Percentiles rank a stretch among this genome's conserved stretches.
These are phyloP conservation scores for Calameuta pallipes DNA, from an alignment of 2,888 invertebrate genomes.

Conservation along the genomic window DNA sequence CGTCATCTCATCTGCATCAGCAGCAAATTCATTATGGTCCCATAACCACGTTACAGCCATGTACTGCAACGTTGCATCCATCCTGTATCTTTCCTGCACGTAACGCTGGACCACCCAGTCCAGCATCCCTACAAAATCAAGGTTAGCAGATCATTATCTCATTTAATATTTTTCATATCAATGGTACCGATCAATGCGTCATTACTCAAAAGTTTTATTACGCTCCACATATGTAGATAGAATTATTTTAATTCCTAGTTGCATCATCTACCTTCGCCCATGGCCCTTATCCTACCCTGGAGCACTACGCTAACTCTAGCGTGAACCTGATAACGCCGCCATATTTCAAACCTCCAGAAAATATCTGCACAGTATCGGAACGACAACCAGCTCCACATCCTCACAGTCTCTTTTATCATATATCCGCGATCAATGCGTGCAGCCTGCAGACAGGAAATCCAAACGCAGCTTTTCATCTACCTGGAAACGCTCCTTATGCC, in stretches of 20 bases:
- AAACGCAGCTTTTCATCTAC: constrained; percentile 41
- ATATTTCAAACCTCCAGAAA: constrained; percentile 52
- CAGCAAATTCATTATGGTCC: constrained; percentile 54
- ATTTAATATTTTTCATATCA: neutral
- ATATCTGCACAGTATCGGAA: constrained; percentile 50
- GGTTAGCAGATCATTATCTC: constrained; percentile 30
- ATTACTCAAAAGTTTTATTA: neutral
- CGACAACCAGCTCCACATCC: constrained; percentile 25
- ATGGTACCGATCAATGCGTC: neutral
- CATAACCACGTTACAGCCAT: constrained; percentile 48
- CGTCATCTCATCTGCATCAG: constrained; percentile 30
- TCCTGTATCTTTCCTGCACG: constrained; percentile 48
- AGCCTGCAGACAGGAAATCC: constrained; percentile 45
- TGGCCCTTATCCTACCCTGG: constrained; percentile 39
- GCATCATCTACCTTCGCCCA: constrained; percentile 49
- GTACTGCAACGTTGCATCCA: constrained; percentile 45
- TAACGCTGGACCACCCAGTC: constrained; percentile 35
- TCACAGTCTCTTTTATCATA: constrained; percentile 45
- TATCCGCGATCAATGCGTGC: constrained; percentile 42
- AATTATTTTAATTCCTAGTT: constrained; percentile 40
- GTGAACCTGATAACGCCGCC: constrained; percentile 47
- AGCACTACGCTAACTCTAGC: constrained; percentile 48
- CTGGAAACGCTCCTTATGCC: constrained; percentile 39
- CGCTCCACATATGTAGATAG: neutral
- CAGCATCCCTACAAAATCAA: constrained; percentile 42